Evolutionary conservation across 1,140 invertebrate genomes (phyloP), one percentile per base, ranked within the genome.

Genomic region (Zaprionus taronus): DNA sequence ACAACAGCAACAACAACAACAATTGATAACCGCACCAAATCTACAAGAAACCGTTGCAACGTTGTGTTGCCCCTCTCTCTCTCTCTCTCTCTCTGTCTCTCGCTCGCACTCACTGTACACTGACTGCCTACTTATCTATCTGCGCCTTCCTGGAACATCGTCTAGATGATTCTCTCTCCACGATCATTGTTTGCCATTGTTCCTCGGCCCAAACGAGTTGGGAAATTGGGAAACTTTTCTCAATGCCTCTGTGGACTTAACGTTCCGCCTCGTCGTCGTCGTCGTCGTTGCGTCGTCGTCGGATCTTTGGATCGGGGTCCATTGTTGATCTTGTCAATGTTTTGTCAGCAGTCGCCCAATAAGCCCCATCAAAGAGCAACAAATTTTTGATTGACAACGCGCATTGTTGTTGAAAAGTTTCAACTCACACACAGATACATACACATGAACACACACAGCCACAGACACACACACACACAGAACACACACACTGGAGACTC

Each of bases 21-120:
- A 66, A 34, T 47, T 41, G 74, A 69, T 77, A 76, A 72, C 58
- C 69, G 68, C 73, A 24, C 60, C 65, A 64, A 63, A 63, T 63
- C 31, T 51, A 60, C 5, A 55, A 55, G 63, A 72, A 83, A 72
- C 83, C 77, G 83, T 87, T 85, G 82, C 71, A 72, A 56, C 67
- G 28, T 3, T 34, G 31, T 7, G 26, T 28, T 28, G 47, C n/a
- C 0, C 28, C 11, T 20, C 17, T 9, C n/a, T 34, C 47, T 36
- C 31, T 20, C n/a, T 53, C 62, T 1, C 49, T 5, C 4, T 26
- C n/a, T n/a, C n/a, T n/a, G n/a, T n/a, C n/a, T n/a, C 49, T 36
- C 28, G 0, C 47, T 36, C 5, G 2, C n/a, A 34, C 12, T 22
- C 14, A 14, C 17, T 36, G 26, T 28, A 28, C 26, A 28, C 31